phyloP scores from a whole-genome alignment of 2,797 vertebrate genomes.

The Petrocephalus sullivani region DNA sequence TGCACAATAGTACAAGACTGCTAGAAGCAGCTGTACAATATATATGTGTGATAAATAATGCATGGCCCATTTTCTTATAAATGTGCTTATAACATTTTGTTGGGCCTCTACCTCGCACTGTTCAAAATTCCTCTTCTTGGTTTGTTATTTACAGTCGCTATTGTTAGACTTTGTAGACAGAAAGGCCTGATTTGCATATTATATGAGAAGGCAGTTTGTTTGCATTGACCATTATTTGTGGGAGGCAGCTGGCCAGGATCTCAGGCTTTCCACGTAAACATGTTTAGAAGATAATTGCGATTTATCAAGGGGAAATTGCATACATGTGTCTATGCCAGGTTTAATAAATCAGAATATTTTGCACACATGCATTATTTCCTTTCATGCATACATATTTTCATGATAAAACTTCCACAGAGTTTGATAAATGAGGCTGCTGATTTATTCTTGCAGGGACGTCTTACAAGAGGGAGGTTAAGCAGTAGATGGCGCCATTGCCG shows the following conservation, averaged over 20 bases:
- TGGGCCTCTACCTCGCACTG: neutral
- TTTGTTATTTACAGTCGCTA: neutral
- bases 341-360: neutral
- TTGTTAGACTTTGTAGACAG: neutral
- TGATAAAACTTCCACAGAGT: neutral
- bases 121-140: neutral
- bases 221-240: neutral
- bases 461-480: neutral
- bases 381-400: neutral
- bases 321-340: neutral
- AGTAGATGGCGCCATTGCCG: neutral
- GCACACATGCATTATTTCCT: neutral
- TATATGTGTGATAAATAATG: neutral
- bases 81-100: neutral
- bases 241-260: neutral
- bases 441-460: neutral
- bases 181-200: neutral
- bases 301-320: neutral
- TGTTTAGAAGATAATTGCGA: neutral
- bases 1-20: neutral
- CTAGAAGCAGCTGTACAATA: neutral
- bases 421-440: neutral
- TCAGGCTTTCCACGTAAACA: neutral
- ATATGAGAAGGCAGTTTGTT: neutral
- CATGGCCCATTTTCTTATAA: neutral